Evolutionary conservation across 2,888 invertebrate species (phyloP), one percentile per base, ranked within the genome.

Genomic region (Baronia brevicornis): DNA sequence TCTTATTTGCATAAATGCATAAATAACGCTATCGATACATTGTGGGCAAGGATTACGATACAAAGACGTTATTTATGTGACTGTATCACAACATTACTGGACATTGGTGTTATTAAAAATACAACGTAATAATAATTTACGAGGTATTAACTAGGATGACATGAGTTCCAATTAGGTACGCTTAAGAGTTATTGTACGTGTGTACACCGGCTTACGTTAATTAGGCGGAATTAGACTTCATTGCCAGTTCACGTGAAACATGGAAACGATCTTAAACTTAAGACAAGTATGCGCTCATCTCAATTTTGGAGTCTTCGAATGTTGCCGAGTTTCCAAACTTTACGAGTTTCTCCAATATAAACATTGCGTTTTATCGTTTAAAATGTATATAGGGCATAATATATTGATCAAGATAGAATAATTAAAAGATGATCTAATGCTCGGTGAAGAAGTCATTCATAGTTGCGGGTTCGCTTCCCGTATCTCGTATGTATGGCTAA

Each of bases 61-160:
- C 22, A n/a, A 28, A 9, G 18, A 26, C 12, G 29, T 41, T 27
- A 39, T 41, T 41, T 41, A 41, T 41, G 10, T 36, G n/a, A n/a
- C n/a, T 26, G 20, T 27, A 28, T 35, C 18, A 28, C 12, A 17
- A 23, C 29, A 36, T 28, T 27, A 31, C 20, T 33, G 30, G 29
- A 33, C 24, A 24, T 29, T 6, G 13, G 13, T 8, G 21, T 33
- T 15, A 25, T 37, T 40, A 34, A 23, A 26, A 23, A 25, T 24
- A 31, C 18, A 28, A 29, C 26, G 20, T 36, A 36, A 38, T 26
- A 22, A 36, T 38, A 17, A 36, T 41, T 38, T 41, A 34, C 26
- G 31, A 18, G 11, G 27, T 13, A 27, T 28, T 31, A 31, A 19
- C n/a, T 15, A 19, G 27, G 4, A 13, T 31, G 22, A 31, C 21